Evolutionary conservation across 2,888 invertebrate species (phyloP).

Genomic region (Drosophila paranaensis): DNA sequence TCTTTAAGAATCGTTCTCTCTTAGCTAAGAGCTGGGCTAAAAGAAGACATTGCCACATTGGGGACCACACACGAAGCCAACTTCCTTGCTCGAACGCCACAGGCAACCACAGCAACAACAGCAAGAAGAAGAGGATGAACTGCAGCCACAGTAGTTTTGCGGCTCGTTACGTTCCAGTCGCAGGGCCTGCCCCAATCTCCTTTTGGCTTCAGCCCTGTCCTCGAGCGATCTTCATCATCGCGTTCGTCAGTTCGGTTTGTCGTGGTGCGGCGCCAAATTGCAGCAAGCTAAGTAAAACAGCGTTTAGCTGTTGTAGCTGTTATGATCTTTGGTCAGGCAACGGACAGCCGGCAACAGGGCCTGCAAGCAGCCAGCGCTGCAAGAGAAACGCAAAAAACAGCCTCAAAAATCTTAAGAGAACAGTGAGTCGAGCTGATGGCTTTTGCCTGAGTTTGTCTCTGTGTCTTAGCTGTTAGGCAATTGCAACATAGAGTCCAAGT

Average conservation of each 20-base stretch:
- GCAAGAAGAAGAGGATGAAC: neutral
- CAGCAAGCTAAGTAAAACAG: conserved; percentile 72
- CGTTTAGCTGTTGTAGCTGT: conserved; percentile 69
- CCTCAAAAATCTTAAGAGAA: conserved; percentile 15
- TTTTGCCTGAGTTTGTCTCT: no score
- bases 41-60: conserved; percentile 67
- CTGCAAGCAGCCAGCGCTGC: neutral
- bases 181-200: conserved; percentile 11
- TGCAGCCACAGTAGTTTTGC: conserved; percentile 71
- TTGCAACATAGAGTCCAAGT: neutral
- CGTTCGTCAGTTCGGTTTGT: conserved; percentile 17
- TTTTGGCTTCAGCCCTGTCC: conserved; percentile 8
- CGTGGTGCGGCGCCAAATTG: conserved; percentile 77
- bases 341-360: conserved; percentile 11
- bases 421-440: neutral
- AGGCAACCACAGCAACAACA: conserved; percentile 49
- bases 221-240: conserved; percentile 29
- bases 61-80: conserved; percentile 76
- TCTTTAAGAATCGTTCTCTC: conserved; percentile 22
- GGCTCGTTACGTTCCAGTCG: conserved; percentile 63
- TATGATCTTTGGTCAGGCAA: conserved; percentile 66
- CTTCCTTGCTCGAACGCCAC: conserved; percentile 51
- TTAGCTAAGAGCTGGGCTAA: conserved; percentile 51
- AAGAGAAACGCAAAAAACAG: conserved; percentile 27
- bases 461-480: neutral